phyloP scores from a whole-genome alignment of 2,113 vertebrate genomes.

The Antechinus stuartii region DNA sequence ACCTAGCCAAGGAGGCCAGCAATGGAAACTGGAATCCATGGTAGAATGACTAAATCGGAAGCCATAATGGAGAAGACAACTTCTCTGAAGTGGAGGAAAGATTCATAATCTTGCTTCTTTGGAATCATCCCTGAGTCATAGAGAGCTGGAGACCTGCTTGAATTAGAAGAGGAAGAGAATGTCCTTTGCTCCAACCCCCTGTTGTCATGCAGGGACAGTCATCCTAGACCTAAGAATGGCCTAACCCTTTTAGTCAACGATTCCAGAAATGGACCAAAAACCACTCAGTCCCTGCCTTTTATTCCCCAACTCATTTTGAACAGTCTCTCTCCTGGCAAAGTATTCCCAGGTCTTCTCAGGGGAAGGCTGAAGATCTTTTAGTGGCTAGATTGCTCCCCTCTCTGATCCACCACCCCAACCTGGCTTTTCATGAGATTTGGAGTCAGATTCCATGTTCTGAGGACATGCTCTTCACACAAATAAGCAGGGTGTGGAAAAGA shows the following conservation, averaged over 20 bases:
- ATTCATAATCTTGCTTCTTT: not conserved
- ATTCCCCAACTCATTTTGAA: not conserved
- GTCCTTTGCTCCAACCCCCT: not conserved
- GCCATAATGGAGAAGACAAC: not conserved
- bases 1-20: not conserved
- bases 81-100: not conserved
- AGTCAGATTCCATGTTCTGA: not conserved
- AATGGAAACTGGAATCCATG: not conserved
- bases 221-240: not conserved
- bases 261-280: not conserved
- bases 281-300: not conserved
- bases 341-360: not conserved
- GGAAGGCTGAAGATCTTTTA: not conserved
- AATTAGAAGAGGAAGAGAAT: not conserved
- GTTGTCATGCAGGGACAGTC: not conserved
- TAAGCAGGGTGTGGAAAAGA: not conserved
- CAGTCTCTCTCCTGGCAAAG: not conserved
- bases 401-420: not conserved
- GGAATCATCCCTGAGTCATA: not conserved
- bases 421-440: not conserved
- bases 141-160: not conserved
- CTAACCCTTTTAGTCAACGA: not conserved
- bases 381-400: not conserved
- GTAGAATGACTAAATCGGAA: not conserved
- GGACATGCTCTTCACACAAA: constrained; percentile 1